phyloP scores from a whole-genome alignment of 2,797 vertebrate genomes.

The Pelobates cultripes region DNA sequence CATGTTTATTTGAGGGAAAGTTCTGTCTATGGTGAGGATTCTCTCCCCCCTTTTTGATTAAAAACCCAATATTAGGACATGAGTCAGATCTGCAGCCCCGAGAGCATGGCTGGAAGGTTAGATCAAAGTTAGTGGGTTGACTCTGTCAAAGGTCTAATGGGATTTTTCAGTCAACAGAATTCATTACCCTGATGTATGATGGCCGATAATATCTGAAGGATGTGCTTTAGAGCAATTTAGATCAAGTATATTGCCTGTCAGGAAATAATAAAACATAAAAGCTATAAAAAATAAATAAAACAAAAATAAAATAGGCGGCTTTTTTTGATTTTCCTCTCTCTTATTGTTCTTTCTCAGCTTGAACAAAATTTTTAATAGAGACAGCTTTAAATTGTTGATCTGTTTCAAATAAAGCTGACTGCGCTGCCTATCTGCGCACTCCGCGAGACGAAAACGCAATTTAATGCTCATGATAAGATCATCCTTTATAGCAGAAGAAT shows the following conservation, averaged over 20 bases:
- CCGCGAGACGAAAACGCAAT: not conserved
- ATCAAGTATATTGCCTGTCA: slow-evolving; percentile 60
- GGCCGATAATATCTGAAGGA: slow-evolving; percentile 63
- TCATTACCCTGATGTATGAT: slow-evolving; percentile 66
- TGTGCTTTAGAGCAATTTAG: slow-evolving; percentile 56
- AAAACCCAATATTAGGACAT: not conserved
- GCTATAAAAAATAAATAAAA: slow-evolving; percentile 23
- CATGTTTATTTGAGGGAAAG: too few relatives aligned
- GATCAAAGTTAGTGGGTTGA: slow-evolving; percentile 61
- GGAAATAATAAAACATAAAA: slow-evolving; percentile 47
- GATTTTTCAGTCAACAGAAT: slow-evolving; percentile 60
- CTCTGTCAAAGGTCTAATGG: slow-evolving; percentile 58
- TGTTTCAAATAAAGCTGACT: not conserved
- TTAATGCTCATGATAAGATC: not conserved
- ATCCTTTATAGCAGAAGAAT: not conserved
- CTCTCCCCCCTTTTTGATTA: not conserved
- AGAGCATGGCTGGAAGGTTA: slow-evolving; percentile 56
- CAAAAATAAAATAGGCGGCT: slow-evolving; percentile 35
- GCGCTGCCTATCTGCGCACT: not conserved
- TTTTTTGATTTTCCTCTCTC: not conserved
- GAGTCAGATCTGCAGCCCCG: not conserved
- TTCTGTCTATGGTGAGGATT: too few relatives aligned
- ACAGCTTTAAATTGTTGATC: not conserved
- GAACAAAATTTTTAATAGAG: not conserved
- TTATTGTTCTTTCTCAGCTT: not conserved